These are phyloP conservation scores for Tetanocera ferruginea DNA, from an alignment of 2,888 invertebrate genomes.

Conservation along the genomic window DNA sequence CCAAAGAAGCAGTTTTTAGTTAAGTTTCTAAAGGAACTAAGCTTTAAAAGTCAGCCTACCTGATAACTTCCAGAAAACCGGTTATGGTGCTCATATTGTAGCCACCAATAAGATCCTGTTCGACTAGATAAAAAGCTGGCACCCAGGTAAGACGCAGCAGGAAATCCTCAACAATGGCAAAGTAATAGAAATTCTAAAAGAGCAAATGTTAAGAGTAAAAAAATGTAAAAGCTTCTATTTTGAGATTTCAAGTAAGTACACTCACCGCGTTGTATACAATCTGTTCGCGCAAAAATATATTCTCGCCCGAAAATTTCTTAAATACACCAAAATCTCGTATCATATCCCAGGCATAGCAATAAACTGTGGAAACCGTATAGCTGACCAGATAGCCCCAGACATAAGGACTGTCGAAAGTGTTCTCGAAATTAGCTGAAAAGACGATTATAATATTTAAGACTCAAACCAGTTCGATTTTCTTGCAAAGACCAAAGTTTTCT, in stretches of 20 bases:
- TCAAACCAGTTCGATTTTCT: neutral
- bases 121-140: conserved; percentile 84
- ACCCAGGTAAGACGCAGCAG: conserved; percentile 93
- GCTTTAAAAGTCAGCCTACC: conserved; percentile 71
- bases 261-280: conserved; percentile 92
- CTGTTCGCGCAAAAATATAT: conserved; percentile 90
- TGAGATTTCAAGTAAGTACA: conserved; percentile 39
- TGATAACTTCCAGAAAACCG: conserved; percentile 87
- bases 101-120: conserved; percentile 77
- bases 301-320: conserved; percentile 88
- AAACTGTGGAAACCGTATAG: conserved; percentile 86
- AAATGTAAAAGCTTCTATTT: conserved; percentile 35
- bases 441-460: neutral
- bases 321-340: conserved; percentile 98
- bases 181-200: conserved; percentile 80
- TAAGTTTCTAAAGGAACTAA: too few species aligned
- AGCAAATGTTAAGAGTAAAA: neutral
- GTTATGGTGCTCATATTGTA: conserved; percentile 85
- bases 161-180: conserved; percentile 96
- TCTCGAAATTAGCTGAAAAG: conserved; percentile 72
- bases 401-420: conserved; percentile 81
- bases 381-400: conserved; percentile 88
- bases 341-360: conserved; percentile 97
- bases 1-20: neutral
- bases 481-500: neutral